Evolutionary conservation across 2,113 vertebrate genomes (phyloP), one percentile per base, ranked within the genome.

Genomic region (Turdus rufiventris): DNA sequence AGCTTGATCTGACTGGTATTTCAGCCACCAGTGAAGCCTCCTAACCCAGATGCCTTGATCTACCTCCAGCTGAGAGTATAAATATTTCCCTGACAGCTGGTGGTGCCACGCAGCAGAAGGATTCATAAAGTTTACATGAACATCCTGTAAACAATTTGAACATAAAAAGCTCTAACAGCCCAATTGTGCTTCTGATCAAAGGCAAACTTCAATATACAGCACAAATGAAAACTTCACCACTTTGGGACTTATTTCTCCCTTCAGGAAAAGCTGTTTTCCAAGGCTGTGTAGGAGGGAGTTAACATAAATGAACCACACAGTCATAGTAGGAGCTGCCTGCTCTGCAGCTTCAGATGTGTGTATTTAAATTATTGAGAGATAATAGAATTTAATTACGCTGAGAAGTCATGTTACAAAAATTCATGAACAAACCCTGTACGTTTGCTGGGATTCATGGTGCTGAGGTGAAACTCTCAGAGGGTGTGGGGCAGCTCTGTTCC

Each of bases 51-150:
- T 9, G 75, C 92, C 93, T 97, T 96, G 88, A 95, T 96, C 88
- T 61, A 62, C 85, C 93, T 96, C 95, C 93, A 94, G 87, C 67
- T 94, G 96, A 92, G 96, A 96, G 79, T 85, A 95, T 95, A 96
- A 92, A 96, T 96, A 97, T 97, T 97, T 92, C 95, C 91, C 96
- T 96, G 96, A 97, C 98, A 98, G 97, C 97, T 98, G 97, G 96
- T 57, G 97, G 92, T 97, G 89, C 91, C 92, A 97, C 26, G 38
- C 94, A 95, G 97, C 96, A 98, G 97, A 98, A 96, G 97, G 97
- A 97, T 98, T 98, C 97, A 98, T 98, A 97, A 97, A 97, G 97
- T 94, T 97, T 97, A 96, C 96, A 97, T 94, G 96, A 98, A 97
- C 90, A 96, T 97, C 97, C 95, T 97, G 94, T 97, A 98, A 98